Evolutionary conservation across 2,888 invertebrate genomes (phyloP), one percentile per base, ranked within the genome.

Genomic region (Eupithecia tripunctaria): DNA sequence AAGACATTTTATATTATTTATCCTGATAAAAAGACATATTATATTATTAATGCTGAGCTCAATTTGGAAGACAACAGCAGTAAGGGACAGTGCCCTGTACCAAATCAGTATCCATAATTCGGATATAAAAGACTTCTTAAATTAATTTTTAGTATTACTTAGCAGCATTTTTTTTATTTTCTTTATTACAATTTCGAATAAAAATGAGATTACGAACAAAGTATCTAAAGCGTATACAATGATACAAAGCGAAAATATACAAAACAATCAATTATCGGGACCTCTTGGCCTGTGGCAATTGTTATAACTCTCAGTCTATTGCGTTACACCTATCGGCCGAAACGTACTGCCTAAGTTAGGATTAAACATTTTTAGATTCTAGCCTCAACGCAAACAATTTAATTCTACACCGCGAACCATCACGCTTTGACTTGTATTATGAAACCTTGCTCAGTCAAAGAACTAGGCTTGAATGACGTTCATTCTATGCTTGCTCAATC

Each of bases 61-160:
- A 4, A 51, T 51, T 27, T 69, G 63, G 51, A 68, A 63, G 68
- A 29, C 69, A 27, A 59, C 7, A 21, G 21, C 51, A 51, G 4
- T 32, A 51, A 3, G 8, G 21, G 21, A 51, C 21, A 47, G 8
- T n/a, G 47, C n/a, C 10, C 3, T 21, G 51, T 21, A 51, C 51
- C 21, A 56, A 56, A 56, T 25, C 10, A 56, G 25, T 56, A 14
- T 56, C 56, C 0, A 56, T 56, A 29, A 60, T 60, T 60, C 60
- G 0, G 18, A 7, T 60, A 29, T 18, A 60, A n/a, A n/a, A 29
- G 1, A 7, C 7, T 0, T 29, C n/a, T 29, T 1, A 29, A 60
- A 15, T 29, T 60, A 29, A 29, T 15, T 27, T 59, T 59, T 27
- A 27, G 12, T 27, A 27, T 59, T 59, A 6, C 25, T 12, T 27